These are phyloP conservation scores for Ametastegia equiseti DNA, from an alignment of 2,888 invertebrate genomes.

Conservation along the genomic window DNA sequence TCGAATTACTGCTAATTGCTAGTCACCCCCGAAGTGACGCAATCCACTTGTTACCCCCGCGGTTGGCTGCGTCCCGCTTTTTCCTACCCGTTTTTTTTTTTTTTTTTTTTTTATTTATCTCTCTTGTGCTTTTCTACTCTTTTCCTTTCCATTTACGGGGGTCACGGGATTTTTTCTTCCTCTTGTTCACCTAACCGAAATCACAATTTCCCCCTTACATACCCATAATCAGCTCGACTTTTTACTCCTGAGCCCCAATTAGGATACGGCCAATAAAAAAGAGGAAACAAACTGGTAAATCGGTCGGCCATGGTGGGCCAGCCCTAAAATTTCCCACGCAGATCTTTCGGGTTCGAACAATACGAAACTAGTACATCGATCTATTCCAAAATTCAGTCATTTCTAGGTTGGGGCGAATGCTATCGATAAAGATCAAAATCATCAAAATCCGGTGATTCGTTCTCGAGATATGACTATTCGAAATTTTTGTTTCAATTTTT, in stretches of 20 bases:
- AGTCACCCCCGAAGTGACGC: slow-evolving; percentile 25
- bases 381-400: too few species aligned
- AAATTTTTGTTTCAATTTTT: too few species aligned
- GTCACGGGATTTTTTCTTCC: background rate
- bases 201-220: too few species aligned
- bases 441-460: too few species aligned
- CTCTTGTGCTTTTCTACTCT: background rate
- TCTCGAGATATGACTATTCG: too few species aligned
- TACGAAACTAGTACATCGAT: too few species aligned
- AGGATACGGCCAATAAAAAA: background rate
- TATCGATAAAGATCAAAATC: too few species aligned
- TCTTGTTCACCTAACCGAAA: background rate
- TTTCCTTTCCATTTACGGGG: background rate
- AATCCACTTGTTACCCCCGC: slow-evolving; percentile 6
- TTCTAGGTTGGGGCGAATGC: too few species aligned
- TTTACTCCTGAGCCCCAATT: background rate
- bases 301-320: too few species aligned
- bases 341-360: too few species aligned
- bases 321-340: too few species aligned
- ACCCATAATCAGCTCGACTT: background rate
- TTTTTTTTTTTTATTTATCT: background rate
- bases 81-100: slow-evolving; percentile 41
- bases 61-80: slow-evolving; percentile 48
- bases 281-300: background rate
- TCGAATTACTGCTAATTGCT: slow-evolving; percentile 21